A percentile compares a stretch with the other conserved stretches of the same genome.
These are phyloP conservation scores for Sminthurinus signatus DNA, from an alignment of 1,140 invertebrate genomes.

Conservation along the genomic window DNA sequence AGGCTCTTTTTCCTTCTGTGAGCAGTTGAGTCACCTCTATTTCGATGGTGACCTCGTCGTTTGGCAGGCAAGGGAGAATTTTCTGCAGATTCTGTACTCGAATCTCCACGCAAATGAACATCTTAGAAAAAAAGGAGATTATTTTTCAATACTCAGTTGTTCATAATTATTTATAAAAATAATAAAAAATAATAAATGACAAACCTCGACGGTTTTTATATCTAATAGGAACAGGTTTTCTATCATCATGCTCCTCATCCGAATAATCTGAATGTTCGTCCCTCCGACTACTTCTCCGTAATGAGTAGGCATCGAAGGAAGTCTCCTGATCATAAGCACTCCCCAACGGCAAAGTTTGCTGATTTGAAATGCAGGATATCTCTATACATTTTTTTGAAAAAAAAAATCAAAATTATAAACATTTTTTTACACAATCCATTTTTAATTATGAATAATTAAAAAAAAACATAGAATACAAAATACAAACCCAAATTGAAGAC, in stretches of 20 bases:
- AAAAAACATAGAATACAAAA: background rate
- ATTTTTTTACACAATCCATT: background rate
- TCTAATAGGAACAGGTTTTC: slow-evolving; percentile 12
- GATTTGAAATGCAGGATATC: slow-evolving; percentile 47
- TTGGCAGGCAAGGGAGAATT: slow-evolving; percentile 7
- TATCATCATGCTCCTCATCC: slow-evolving; percentile 1
- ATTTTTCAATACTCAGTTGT: background rate
- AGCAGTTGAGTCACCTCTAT: background rate
- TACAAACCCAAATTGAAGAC: slow-evolving; percentile 6
- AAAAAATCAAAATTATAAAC: background rate
- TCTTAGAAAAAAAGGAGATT: too few relatives aligned
- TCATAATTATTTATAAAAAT: too few relatives aligned
- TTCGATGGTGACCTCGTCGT: slow-evolving; percentile 2
- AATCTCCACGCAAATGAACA: background rate
- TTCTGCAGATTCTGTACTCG: slow-evolving; percentile 9
- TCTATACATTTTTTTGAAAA: slow-evolving; percentile 38
- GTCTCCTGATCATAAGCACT: slow-evolving; percentile 14
- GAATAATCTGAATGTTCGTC: background rate
- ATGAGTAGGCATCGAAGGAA: slow-evolving; percentile 4
- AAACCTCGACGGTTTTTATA: slow-evolving; percentile 13
- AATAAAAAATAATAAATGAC: too few relatives aligned
- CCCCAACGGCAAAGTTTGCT: slow-evolving; percentile 45
- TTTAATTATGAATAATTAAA: background rate
- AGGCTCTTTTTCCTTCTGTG: slow-evolving; percentile 10
- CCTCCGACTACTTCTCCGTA: background rate